phyloP scores from a whole-genome alignment of 2,113 vertebrate genomes.

The Talpa occidentalis region DNA sequence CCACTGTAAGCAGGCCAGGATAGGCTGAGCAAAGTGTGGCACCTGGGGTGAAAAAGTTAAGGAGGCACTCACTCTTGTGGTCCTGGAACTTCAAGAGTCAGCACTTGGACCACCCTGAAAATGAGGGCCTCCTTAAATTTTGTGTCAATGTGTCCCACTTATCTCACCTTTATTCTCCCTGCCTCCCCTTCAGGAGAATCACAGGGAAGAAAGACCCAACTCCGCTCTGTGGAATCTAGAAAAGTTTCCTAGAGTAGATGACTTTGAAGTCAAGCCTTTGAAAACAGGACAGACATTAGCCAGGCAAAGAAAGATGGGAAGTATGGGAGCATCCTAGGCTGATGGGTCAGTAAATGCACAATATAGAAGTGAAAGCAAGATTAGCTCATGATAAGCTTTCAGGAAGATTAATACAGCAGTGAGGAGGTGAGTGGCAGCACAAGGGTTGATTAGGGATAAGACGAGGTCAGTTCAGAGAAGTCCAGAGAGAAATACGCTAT shows the following conservation, averaged over 20 bases:
- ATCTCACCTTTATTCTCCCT: neutral
- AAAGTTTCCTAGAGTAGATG: neutral
- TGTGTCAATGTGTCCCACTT: neutral
- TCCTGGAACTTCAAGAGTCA: neutral
- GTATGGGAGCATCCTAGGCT: neutral
- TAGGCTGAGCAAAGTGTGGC: neutral
- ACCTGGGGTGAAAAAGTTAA: neutral
- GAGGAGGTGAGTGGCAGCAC: neutral
- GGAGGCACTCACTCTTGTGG: neutral
- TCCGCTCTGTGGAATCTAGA: neutral
- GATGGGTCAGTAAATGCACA: neutral
- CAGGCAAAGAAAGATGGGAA: neutral
- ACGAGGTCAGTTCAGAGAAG: neutral
- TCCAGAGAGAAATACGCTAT: neutral
- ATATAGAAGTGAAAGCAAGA: neutral
- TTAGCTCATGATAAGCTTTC: neutral
- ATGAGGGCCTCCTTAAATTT: neutral
- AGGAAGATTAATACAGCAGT: rapidly evolving
- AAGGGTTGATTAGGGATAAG: neutral
- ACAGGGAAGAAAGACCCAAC: neutral
- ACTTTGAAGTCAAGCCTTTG: neutral
- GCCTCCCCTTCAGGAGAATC: neutral
- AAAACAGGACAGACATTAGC: neutral
- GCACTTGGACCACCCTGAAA: neutral
- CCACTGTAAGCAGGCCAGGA: no score